Evolutionary conservation across 2,888 invertebrate genomes (phyloP).

Genomic region (Platycnemis pennipes): DNA sequence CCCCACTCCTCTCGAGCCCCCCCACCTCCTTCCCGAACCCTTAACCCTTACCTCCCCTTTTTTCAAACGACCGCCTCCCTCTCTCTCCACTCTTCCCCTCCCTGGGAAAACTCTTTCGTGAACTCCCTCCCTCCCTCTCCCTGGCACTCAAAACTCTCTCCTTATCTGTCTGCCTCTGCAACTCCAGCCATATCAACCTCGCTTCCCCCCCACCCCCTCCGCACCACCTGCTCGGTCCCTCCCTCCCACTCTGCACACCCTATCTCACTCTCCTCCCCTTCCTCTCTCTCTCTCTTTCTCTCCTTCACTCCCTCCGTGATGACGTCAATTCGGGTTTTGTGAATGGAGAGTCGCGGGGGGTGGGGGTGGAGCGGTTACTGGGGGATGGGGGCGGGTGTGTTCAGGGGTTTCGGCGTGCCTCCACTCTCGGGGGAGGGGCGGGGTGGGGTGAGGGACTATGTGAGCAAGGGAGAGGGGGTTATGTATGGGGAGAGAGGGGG

Average conservation of each 20-base stretch:
- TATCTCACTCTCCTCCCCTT: not conserved
- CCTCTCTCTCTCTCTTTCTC: not conserved
- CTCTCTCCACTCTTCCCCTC: not conserved
- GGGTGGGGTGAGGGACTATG: not conserved
- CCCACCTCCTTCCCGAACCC: no score
- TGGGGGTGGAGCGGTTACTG: not conserved
- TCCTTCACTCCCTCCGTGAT: not conserved
- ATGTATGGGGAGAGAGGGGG: not conserved
- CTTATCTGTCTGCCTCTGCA: not conserved
- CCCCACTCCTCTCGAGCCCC: no score
- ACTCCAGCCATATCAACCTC: not conserved
- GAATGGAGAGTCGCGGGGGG: constrained; percentile 71
- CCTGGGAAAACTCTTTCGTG: not conserved
- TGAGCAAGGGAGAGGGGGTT: no score
- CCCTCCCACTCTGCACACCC: not conserved
- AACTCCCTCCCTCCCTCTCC: not conserved
- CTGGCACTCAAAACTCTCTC: no score
- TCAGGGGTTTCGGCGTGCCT: not conserved
- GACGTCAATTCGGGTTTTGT: constrained; percentile 54
- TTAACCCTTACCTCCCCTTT: not conserved
- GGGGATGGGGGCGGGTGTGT: not conserved
- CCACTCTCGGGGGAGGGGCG: not conserved
- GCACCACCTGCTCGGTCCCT: no score
- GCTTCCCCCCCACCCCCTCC: not conserved
- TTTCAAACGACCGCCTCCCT: not conserved